Evolutionary conservation across 2,113 vertebrate genomes (phyloP).

Genomic region (Prinia subflava): DNA sequence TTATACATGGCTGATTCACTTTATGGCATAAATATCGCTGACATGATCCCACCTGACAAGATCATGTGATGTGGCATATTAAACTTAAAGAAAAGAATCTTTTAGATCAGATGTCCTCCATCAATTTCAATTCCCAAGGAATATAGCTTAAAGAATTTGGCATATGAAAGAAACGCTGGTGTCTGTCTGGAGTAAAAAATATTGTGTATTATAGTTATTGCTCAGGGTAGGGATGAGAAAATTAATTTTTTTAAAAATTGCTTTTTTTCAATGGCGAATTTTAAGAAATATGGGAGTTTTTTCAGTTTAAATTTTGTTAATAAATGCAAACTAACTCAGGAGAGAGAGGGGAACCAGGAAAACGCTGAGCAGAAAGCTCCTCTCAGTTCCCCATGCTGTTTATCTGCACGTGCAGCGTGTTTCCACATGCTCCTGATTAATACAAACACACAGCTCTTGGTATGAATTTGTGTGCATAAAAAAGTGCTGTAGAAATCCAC

Average conservation of each 20-base stretch:
- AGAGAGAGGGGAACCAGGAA: background rate
- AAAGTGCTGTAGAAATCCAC: background rate
- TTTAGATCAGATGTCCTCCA: conserved; percentile 51
- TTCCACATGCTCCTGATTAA: conserved; percentile 43
- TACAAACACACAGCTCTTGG: conserved; percentile 1
- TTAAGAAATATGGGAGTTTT: background rate
- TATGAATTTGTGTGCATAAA: background rate
- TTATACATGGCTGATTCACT: background rate
- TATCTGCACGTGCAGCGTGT: conserved; percentile 17
- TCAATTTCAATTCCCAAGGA: conserved; percentile 29
- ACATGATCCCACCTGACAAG: conserved; percentile 59
- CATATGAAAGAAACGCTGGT: background rate
- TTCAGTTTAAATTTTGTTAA: background rate
- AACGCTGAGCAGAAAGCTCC: conserved; percentile 3
- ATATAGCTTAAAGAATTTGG: conserved; percentile 14
- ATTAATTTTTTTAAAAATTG: background rate
- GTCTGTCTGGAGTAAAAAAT: background rate
- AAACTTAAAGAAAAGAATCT: conserved; percentile 55
- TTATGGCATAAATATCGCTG: background rate
- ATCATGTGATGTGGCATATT: conserved; percentile 31
- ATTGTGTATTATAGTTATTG: background rate
- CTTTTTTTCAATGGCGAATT: background rate
- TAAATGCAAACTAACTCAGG: background rate
- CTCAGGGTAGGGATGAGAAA: background rate
- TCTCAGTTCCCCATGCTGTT: conserved; percentile 28